Evolutionary conservation across 2,113 vertebrate genomes (phyloP).

Genomic region (Chlamydotis undulata): DNA sequence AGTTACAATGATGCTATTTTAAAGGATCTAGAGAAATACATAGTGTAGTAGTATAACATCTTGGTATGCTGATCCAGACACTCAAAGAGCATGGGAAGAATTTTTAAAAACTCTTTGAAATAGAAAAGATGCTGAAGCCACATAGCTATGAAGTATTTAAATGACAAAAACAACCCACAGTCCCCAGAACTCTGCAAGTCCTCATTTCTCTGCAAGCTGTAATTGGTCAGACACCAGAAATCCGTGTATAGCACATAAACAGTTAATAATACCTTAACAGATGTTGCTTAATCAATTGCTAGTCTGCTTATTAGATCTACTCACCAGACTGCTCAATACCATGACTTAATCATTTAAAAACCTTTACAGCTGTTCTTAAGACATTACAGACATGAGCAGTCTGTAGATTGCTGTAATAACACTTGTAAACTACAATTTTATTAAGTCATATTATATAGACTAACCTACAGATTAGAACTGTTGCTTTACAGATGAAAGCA

Average conservation of each 20-base stretch:
- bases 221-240: constrained; percentile 36
- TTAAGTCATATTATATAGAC: constrained; percentile 66
- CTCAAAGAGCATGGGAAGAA: neutral
- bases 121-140: neutral
- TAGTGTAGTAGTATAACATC: neutral
- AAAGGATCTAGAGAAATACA: neutral
- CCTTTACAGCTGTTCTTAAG: constrained; percentile 59
- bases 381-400: constrained; percentile 48
- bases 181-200: neutral
- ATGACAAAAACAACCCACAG: neutral
- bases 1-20: neutral
- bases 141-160: neutral
- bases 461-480: constrained; percentile 18
- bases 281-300: constrained; percentile 59
- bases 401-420: constrained; percentile 40
- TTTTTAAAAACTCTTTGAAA: neutral
- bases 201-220: neutral
- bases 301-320: constrained; percentile 41
- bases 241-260: constrained; percentile 11
- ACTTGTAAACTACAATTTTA: constrained; percentile 64
- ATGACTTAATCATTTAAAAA: constrained; percentile 44
- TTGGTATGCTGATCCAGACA: neutral
- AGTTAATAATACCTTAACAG: constrained; percentile 57
- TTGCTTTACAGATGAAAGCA: constrained; percentile 47
- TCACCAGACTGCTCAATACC: constrained; percentile 24